Evolutionary conservation across 30 jellyfish, hydroid and myxozoan genomes (phyloP).

Genomic region (Phacellophora camtschatica): DNA sequence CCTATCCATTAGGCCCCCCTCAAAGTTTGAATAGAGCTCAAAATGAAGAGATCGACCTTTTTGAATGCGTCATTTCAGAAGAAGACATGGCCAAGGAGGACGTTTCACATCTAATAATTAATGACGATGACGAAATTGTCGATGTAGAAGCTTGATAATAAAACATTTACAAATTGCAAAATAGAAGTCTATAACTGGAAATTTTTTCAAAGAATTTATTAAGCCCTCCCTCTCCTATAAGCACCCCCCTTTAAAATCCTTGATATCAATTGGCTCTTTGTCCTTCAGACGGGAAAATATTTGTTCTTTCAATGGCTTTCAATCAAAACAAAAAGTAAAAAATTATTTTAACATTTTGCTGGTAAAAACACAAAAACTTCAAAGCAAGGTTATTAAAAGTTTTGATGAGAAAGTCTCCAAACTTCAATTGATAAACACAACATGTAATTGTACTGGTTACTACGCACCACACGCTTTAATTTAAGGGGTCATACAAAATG

Average conservation of each 20-base stretch:
- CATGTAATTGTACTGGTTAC: too few species aligned
- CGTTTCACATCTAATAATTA: neutral
- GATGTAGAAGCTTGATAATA: neutral
- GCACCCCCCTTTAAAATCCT: neutral
- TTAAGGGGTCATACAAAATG: too few species aligned
- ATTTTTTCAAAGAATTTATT: neutral
- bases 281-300: too few species aligned
- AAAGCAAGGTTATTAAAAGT: too few species aligned
- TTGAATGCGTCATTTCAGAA: conserved; percentile 1
- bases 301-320: too few species aligned
- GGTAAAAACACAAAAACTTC: too few species aligned
- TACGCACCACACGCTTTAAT: too few species aligned
- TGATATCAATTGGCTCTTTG: too few species aligned
- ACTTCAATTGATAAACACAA: too few species aligned
- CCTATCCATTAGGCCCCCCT: neutral
- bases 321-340: too few species aligned
- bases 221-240: neutral
- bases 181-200: neutral
- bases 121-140: neutral
- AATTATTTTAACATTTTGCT: too few species aligned
- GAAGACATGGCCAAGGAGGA: neutral
- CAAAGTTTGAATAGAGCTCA: neutral
- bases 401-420: too few species aligned
- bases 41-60: neutral
- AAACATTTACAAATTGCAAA: neutral